A percentile compares a stretch with the other conserved stretches of the same genome.
phyloP scores from a whole-genome alignment of 2,888 invertebrate genomes.

The Autographa pulchrina region DNA sequence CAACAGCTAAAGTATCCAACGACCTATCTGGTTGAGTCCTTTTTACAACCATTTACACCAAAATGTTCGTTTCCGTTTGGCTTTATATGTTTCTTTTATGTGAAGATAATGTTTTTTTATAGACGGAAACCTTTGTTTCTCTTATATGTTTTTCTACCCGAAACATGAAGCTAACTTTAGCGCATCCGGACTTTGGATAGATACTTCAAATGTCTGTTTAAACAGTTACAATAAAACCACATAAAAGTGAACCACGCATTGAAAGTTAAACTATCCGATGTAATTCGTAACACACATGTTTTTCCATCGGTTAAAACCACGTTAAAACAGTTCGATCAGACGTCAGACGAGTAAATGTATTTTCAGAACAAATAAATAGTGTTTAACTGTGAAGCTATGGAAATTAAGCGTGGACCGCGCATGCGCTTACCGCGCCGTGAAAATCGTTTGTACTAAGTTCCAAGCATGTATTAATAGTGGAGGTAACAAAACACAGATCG shows the following conservation, averaged over 20 bases:
- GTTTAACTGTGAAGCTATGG: constrained; percentile 61
- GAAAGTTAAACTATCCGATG: constrained; percentile 59
- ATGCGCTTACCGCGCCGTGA: constrained; percentile 67
- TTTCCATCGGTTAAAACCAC: constrained; percentile 68
- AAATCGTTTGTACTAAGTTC: constrained; percentile 79
- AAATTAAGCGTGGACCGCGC: constrained; percentile 66
- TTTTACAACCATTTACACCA: not conserved
- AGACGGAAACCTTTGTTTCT: constrained; percentile 4
- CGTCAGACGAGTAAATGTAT: constrained; percentile 81
- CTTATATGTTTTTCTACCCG: not conserved
- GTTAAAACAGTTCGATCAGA: constrained; percentile 76
- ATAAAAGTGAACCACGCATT: constrained; percentile 62
- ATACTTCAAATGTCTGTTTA: constrained; percentile 53
- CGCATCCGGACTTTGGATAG: constrained; percentile 25
- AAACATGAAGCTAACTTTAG: constrained; percentile 9
- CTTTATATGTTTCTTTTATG: not conserved
- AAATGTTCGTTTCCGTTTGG: not conserved
- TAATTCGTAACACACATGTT: constrained; percentile 71
- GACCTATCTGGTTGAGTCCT: no score
- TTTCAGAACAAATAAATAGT: constrained; percentile 81
- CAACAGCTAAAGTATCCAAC: no score
- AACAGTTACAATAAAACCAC: constrained; percentile 55
- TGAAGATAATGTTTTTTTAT: not conserved
- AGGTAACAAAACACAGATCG: constrained; percentile 65
- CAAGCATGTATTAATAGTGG: constrained; percentile 73